phyloP scores from a whole-genome alignment of 2,113 vertebrate genomes.

The Varanus salvator region DNA sequence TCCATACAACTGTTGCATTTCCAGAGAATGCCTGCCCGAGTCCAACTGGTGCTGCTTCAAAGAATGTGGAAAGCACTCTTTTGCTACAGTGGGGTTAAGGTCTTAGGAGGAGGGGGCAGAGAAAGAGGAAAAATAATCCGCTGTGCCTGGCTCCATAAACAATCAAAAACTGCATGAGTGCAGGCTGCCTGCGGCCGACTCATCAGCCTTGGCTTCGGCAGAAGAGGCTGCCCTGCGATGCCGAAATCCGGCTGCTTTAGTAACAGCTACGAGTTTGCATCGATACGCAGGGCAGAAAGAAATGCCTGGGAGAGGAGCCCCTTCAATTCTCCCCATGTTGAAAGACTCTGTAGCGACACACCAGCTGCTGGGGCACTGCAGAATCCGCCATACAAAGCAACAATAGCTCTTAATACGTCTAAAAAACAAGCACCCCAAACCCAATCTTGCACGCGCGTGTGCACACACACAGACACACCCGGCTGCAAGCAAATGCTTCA shows the following conservation, averaged over 20 bases:
- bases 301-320: not conserved
- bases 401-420: conserved; percentile 8
- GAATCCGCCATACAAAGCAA: not conserved
- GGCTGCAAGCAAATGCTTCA: not conserved
- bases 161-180: not conserved
- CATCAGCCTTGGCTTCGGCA: not conserved
- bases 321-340: not conserved
- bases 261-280: too few species aligned
- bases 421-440: not conserved
- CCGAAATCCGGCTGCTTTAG: not conserved
- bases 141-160: too few species aligned
- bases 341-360: not conserved
- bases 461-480: not conserved
- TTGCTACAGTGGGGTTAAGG: not conserved
- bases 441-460: not conserved
- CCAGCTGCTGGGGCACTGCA: conserved; percentile 26
- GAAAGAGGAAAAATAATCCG: not conserved
- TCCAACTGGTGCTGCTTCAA: too few species aligned
- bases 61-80: too few species aligned
- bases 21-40: not conserved
- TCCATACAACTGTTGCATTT: not conserved
- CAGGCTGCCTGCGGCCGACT: not conserved
- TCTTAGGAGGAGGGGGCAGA: not conserved
- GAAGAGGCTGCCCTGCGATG: too few species aligned
- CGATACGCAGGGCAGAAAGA: not conserved